These are phyloP conservation scores for Nematolebias whitei DNA, from an alignment of 2,113 vertebrate genomes.

Conservation along the genomic window DNA sequence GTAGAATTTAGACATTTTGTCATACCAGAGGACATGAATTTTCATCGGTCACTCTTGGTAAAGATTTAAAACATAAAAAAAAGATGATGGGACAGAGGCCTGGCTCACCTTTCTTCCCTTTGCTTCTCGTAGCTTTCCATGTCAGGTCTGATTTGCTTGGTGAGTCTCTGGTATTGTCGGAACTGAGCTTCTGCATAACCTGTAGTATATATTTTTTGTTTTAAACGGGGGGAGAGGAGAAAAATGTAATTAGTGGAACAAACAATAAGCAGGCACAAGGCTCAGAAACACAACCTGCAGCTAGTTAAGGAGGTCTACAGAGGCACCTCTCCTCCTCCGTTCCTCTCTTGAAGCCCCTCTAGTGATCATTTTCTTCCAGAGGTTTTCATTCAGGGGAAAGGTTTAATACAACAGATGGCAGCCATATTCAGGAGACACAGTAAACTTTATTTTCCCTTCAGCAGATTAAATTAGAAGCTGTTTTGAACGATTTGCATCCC, in stretches of 20 bases:
- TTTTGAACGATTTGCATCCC: conserved; percentile 43
- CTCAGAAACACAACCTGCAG: conserved; percentile 49
- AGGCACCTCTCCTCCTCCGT: conserved; percentile 12
- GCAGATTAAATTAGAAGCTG: conserved; percentile 44
- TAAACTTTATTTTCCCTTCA: neutral
- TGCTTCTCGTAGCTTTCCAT: conserved; percentile 88
- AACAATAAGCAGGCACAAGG: conserved; percentile 61
- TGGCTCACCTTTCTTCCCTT: conserved; percentile 85
- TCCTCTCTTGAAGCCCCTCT: conserved; percentile 38
- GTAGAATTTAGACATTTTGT: neutral
- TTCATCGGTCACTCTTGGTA: neutral
- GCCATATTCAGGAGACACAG: conserved; percentile 55
- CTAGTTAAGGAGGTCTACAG: conserved; percentile 39
- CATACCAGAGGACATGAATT: neutral
- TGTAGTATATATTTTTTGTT: conserved; percentile 52
- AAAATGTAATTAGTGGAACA: conserved; percentile 68
- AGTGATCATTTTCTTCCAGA: conserved; percentile 54
- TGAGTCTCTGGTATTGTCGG: conserved; percentile 93
- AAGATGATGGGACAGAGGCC: neutral
- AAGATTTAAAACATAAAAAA: neutral
- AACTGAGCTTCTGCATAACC: conserved; percentile 96
- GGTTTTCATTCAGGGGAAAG: conserved; percentile 44
- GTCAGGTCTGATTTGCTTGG: conserved; percentile 93
- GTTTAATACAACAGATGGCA: conserved; percentile 65
- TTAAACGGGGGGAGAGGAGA: conserved; percentile 14